A percentile compares a stretch with the other conserved stretches of the same genome.
Evolutionary conservation across 2,113 vertebrate genomes (phyloP).

Genomic region (Stigmatopora nigra): DNA sequence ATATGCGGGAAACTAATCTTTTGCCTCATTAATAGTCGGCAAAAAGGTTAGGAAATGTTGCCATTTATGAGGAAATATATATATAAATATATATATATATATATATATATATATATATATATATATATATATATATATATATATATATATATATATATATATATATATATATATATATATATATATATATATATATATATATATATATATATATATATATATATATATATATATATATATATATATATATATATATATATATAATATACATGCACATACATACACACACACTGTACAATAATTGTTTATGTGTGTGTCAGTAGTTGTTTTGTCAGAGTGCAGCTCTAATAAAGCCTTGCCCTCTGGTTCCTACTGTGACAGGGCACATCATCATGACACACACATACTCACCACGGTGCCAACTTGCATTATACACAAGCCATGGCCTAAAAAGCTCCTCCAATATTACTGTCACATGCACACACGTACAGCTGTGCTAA

Average conservation of each 20-base stretch:
- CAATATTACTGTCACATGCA: constrained; percentile 58
- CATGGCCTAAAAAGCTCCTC: constrained; percentile 59
- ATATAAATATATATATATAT: too few species aligned
- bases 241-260: too few species aligned
- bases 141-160: too few species aligned
- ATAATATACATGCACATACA: too few species aligned
- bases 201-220: too few species aligned
- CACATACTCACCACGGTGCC: constrained; percentile 39
- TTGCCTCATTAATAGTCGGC: background rate
- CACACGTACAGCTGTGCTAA: constrained; percentile 27
- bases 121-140: too few species aligned
- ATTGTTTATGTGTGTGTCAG: constrained; percentile 43
- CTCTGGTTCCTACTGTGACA: constrained; percentile 79
- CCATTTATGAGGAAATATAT: background rate
- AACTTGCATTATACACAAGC: constrained; percentile 55
- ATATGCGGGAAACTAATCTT: background rate
- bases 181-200: too few species aligned
- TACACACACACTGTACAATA: background rate
- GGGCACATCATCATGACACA: constrained; percentile 75
- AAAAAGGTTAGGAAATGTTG: background rate
- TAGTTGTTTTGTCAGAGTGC: constrained; percentile 42
- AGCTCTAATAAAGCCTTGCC: constrained; percentile 53
- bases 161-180: too few species aligned
- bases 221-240: too few species aligned
- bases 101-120: too few species aligned